Base-by-base conservation (phyloP, 64 coral and sea anemone species). In the Hydrozoanthus tunicans region DNA sequence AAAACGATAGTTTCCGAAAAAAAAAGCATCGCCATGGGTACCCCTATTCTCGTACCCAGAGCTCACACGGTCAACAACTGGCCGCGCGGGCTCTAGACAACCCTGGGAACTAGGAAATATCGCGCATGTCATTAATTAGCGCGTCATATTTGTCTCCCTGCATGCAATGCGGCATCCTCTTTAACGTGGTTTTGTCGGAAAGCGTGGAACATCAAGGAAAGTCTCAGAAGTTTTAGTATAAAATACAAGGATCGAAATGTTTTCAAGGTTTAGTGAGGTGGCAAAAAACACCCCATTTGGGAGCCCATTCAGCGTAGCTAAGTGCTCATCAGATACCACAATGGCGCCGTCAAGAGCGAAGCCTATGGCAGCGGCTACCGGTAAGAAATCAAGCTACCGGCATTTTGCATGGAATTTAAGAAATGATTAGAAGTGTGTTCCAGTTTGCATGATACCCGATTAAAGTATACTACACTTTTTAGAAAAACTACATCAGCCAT, bases 281-380 rank as follows among this genome's bases (percentile, higher is more conserved):
- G 94, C 97, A 79, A 99, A 92, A 77, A 95, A 90, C 64, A 99
- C 74, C 7, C 94, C 97, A 14, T 94, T 99, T 25, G 85, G 91
- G 9, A 79, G 53, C 24, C 90, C 97, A 15, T 78, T 94, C n/a
- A 89, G 76, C 43, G 77, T 93, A 8, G 96, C 91, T 32, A 91
- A 98, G 91, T 93, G 91, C 9, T 93, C 91, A 55, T 62, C 93
- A 54, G 94, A 93, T 70, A 0, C 89, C 5, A 62, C 73, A 17
- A 23, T 80, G 9, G 79, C 81, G 59, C 52, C 82, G 3, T 79
- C 90, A 3, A 93, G 89, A 64, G 78, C 85, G 20, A 82, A 84
- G n/a, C 79, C 94, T 53, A 93, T 93, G 92, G 97, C 97, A 5
- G 82, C 91, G 14, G 53, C 91, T 8, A 80, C 85, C 86, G 94